These are phyloP conservation scores for Erethizon dorsatum DNA, from an alignment of 2,797 vertebrate genomes.

Conservation along the genomic window DNA sequence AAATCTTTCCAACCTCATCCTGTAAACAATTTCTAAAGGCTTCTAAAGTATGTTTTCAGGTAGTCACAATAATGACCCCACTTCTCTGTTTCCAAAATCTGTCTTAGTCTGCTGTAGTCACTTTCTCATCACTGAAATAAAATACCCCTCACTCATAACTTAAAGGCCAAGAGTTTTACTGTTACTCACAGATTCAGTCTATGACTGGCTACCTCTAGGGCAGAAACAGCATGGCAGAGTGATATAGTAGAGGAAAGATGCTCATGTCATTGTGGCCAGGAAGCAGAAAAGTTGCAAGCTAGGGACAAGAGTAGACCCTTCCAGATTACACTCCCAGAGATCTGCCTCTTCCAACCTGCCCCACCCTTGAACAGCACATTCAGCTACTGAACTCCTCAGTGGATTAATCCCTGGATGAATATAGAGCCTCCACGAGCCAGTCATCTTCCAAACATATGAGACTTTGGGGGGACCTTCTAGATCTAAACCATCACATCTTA, in stretches of 20 bases:
- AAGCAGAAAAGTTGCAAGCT: not conserved
- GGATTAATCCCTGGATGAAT: not conserved
- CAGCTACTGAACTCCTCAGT: not conserved
- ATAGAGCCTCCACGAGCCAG: not conserved
- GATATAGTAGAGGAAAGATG: not conserved
- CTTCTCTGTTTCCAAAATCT: not conserved
- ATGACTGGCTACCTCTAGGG: not conserved
- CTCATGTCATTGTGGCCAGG: not conserved
- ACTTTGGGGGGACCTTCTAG: not conserved
- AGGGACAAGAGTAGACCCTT: not conserved
- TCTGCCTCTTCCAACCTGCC: not conserved
- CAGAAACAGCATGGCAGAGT: not conserved
- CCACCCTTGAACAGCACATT: not conserved
- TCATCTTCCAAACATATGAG: not conserved
- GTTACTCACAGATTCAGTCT: not conserved
- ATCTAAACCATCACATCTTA: not conserved
- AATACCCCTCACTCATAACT: not conserved
- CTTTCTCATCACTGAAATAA: not conserved
- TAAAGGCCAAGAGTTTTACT: not conserved
- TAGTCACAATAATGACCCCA: not conserved
- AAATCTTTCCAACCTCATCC: not conserved
- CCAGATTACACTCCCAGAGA: not conserved
- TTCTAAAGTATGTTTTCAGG: not conserved
- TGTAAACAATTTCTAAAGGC: not conserved
- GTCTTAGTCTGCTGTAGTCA: not conserved